Percentiles rank a stretch among this genome's conserved stretches.
phyloP scores from a whole-genome alignment of 2,888 invertebrate genomes.

The Petrolisthes manimaculis region DNA sequence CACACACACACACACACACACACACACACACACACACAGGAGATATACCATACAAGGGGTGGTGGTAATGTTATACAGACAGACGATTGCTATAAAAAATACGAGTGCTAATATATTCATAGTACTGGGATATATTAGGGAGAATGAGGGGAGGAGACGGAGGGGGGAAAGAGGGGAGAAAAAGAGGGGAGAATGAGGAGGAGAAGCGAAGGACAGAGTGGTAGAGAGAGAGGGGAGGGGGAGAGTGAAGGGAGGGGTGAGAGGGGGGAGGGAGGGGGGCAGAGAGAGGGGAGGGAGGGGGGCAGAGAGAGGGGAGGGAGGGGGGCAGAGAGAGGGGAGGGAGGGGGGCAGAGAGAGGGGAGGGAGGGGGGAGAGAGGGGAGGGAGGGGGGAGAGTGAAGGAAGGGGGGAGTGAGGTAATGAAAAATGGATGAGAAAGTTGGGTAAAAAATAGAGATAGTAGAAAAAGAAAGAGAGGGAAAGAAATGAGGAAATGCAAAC shows the following conservation, averaged over 20 bases:
- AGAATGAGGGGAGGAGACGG: background rate
- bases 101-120: background rate
- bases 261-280: background rate
- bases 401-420: background rate
- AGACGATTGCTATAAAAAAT: background rate
- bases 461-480: too few species aligned
- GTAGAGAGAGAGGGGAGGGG: background rate
- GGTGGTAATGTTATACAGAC: too few species aligned
- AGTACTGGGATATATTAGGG: background rate
- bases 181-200: background rate
- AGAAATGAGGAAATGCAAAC: too few species aligned
- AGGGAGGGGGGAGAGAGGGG: background rate
- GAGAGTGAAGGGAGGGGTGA: background rate
- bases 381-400: background rate
- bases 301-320: slow-evolving; percentile 2
- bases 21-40: slow-evolving; percentile 11
- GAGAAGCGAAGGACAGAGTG: background rate
- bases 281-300: background rate
- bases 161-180: background rate
- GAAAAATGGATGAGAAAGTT: too few species aligned
- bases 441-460: too few species aligned
- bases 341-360: background rate
- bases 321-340: too few species aligned
- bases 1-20: slow-evolving; percentile 4
- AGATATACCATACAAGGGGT: background rate